These are phyloP conservation scores for Ceraclea dissimilis DNA, from an alignment of 2,888 invertebrate genomes.

Conservation along the genomic window DNA sequence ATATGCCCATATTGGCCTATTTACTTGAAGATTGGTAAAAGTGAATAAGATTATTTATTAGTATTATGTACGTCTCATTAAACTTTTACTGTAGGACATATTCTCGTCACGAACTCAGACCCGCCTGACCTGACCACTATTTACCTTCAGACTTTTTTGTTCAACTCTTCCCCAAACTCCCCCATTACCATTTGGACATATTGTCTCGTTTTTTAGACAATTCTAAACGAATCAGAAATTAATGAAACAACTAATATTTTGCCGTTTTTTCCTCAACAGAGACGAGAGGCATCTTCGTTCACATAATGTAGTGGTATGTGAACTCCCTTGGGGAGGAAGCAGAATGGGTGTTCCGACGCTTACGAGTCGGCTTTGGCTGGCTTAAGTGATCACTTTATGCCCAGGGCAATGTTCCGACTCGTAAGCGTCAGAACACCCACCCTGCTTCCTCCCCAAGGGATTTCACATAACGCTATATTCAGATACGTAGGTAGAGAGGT, in stretches of 20 bases:
- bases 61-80: background rate
- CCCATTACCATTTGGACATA: background rate
- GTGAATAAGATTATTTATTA: background rate
- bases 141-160: slow-evolving; percentile 16
- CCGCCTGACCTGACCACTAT: slow-evolving; percentile 16
- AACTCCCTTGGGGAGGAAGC: too few relatives aligned
- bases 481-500: too few relatives aligned
- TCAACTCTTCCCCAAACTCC: slow-evolving; percentile 4
- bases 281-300: too few relatives aligned
- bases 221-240: background rate
- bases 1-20: background rate
- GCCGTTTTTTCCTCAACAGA: too few relatives aligned
- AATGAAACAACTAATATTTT: background rate
- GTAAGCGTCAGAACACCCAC: too few relatives aligned
- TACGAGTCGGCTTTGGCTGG: too few relatives aligned
- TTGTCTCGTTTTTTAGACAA: background rate
- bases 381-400: too few relatives aligned
- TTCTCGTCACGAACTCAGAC: background rate
- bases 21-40: background rate
- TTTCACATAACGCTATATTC: too few relatives aligned
- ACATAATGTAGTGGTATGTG: too few relatives aligned
- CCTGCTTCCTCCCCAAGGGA: too few relatives aligned
- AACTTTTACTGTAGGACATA: slow-evolving; percentile 4
- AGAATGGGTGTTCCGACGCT: too few relatives aligned
- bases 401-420: too few relatives aligned